A percentile compares a stretch with the other conserved stretches of the same genome.
Conservation (phyloP, 2,797 vertebrate species). For the Anguilla anguilla region DNA sequence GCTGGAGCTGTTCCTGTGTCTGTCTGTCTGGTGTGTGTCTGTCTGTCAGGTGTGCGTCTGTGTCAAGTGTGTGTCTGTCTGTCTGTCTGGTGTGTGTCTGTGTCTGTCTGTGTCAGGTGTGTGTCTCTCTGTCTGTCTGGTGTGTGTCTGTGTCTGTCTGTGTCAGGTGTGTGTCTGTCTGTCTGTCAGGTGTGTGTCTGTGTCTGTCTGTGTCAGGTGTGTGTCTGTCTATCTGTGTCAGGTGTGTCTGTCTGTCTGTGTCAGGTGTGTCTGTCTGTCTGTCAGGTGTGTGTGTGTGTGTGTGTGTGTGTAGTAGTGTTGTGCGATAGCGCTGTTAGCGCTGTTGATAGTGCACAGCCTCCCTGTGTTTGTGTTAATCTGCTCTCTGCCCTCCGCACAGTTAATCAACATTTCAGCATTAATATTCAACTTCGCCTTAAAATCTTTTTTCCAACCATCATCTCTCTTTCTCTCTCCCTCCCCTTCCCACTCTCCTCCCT, state of each 20-base stretch:
- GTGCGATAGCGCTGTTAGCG: too few relatives aligned
- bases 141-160: neutral
- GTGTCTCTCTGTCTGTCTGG: neutral
- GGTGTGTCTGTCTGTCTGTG: too few relatives aligned
- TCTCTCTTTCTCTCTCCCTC: neutral
- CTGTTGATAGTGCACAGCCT: neutral
- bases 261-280: neutral
- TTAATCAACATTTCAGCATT: neutral
- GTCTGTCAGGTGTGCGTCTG: neutral
- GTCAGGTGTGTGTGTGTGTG: too few relatives aligned
- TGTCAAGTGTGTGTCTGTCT: too few relatives aligned
- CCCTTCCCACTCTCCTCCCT: neutral
- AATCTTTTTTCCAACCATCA: neutral
- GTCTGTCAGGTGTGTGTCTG: neutral
- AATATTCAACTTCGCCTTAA: neutral
- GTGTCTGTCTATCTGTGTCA: neutral
- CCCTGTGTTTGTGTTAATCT: constrained; percentile 12
- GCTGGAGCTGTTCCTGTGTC: constrained; percentile 36
- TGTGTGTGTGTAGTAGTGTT: too few relatives aligned
- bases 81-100: too few relatives aligned
- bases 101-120: too few relatives aligned
- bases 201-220: neutral
- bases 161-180: neutral
- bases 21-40: neutral
- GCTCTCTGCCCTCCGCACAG: neutral